A percentile compares a stretch with the other conserved stretches of the same genome.
Conservation (phyloP, 2,113 vertebrate species). For the Phainopepla nitens region DNA sequence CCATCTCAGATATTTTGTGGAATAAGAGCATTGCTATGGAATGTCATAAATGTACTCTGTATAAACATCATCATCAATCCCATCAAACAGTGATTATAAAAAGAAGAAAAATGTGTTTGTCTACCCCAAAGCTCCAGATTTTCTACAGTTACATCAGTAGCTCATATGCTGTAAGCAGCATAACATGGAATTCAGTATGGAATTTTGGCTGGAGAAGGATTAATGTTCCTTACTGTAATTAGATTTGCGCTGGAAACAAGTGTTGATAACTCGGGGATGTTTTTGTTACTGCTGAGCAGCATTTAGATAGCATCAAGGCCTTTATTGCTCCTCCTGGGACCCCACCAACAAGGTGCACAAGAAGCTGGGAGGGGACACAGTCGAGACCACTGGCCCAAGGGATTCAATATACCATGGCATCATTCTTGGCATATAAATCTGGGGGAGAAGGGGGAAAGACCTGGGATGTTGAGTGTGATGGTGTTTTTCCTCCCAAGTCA, state of each 20-base stretch:
- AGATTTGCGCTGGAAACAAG: not conserved
- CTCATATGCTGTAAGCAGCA: not conserved
- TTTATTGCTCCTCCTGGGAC: not conserved
- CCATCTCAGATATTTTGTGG: not conserved
- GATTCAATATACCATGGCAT: no score
- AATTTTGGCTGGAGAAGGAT: not conserved
- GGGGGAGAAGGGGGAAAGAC: not conserved
- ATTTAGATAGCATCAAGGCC: not conserved
- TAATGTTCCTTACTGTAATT: not conserved
- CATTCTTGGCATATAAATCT: not conserved
- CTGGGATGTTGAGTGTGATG: no score
- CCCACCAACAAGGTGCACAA: not conserved
- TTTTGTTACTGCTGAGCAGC: not conserved
- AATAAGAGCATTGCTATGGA: not conserved
- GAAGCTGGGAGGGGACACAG: not conserved
- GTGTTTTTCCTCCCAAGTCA: not conserved
- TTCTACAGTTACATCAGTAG: not conserved
- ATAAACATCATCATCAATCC: not conserved
- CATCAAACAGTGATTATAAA: not conserved
- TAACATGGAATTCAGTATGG: not conserved
- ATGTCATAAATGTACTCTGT: not conserved
- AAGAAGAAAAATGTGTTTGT: not conserved
- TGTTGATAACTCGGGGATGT: not conserved
- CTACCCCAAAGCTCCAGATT: not conserved
- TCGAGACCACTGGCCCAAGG: fast-evolving